Percentiles rank a stretch among this genome's conserved stretches.
Conservation (phyloP, 2,888 invertebrate species). For the Ennomos quercinarius region DNA sequence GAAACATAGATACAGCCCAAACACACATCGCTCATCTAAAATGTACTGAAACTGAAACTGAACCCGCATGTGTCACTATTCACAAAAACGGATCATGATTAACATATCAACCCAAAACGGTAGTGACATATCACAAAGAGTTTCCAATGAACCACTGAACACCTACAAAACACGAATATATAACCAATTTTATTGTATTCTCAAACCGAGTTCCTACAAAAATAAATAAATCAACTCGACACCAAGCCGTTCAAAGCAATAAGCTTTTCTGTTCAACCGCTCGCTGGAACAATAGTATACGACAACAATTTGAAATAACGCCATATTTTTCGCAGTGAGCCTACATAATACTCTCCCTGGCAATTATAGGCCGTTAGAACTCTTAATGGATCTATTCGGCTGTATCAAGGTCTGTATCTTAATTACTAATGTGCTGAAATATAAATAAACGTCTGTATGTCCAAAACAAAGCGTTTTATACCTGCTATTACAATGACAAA, state of each 20-base stretch:
- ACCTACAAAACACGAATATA: slow-evolving; percentile 15
- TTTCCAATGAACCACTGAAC: slow-evolving; percentile 14
- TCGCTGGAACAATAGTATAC: slow-evolving; percentile 40
- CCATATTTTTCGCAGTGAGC: slow-evolving; percentile 61
- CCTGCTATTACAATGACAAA: not conserved
- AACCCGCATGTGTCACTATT: too few species aligned
- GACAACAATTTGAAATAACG: slow-evolving; percentile 54
- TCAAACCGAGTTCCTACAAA: slow-evolving; percentile 13
- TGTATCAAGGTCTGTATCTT: slow-evolving; percentile 68
- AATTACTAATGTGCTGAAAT: slow-evolving; percentile 68
- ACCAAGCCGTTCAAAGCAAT: slow-evolving; percentile 31
- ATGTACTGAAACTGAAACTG: too few species aligned
- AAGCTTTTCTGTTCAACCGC: slow-evolving; percentile 29
- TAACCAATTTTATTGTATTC: slow-evolving; percentile 22
- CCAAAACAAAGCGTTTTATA: slow-evolving; percentile 4
- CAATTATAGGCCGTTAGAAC: slow-evolving; percentile 68
- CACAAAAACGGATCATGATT: not conserved
- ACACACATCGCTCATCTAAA: too few species aligned
- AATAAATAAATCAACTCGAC: slow-evolving; percentile 36
- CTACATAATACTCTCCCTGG: slow-evolving; percentile 57
- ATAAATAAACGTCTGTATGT: slow-evolving; percentile 39
- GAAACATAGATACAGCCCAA: too few species aligned
- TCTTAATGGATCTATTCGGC: slow-evolving; percentile 63
- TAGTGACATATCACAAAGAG: slow-evolving; percentile 4
- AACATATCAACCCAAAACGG: slow-evolving; percentile 1